These are phyloP conservation scores for Lophotriccus pileatus DNA, from an alignment of 2,797 vertebrate species.

Conservation along the genomic window DNA sequence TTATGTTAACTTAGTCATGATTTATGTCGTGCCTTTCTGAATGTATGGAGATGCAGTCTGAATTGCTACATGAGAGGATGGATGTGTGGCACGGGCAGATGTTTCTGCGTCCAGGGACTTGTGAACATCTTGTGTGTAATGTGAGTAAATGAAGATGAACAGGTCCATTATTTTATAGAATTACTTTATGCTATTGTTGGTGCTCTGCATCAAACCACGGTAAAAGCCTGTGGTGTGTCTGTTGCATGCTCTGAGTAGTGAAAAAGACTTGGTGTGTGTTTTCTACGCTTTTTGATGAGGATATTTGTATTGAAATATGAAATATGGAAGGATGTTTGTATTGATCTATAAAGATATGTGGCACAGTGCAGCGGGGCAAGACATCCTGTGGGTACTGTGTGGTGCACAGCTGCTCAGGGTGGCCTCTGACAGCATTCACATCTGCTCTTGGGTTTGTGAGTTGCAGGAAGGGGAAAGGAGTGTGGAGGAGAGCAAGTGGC, in stretches of 20 bases:
- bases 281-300: background rate
- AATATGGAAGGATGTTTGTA: background rate
- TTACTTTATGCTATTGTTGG: background rate
- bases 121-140: background rate
- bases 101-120: background rate
- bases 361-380: accelerated
- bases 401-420: accelerated
- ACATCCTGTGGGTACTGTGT: accelerated
- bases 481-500: background rate
- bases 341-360: accelerated
- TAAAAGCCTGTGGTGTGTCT: accelerated
- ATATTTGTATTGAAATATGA: background rate
- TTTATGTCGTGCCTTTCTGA: background rate
- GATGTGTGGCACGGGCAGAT: background rate
- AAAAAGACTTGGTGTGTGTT: background rate
- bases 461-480: background rate
- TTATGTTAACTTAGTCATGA: accelerated
- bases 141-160: background rate
- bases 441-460: accelerated
- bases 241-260: background rate
- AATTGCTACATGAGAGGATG: background rate
- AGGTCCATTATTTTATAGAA: background rate
- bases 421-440: accelerated
- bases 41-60: accelerated
- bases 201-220: background rate